Evolutionary conservation across 1,140 invertebrate species (phyloP).

Genomic region (Pollicipes pollicipes): DNA sequence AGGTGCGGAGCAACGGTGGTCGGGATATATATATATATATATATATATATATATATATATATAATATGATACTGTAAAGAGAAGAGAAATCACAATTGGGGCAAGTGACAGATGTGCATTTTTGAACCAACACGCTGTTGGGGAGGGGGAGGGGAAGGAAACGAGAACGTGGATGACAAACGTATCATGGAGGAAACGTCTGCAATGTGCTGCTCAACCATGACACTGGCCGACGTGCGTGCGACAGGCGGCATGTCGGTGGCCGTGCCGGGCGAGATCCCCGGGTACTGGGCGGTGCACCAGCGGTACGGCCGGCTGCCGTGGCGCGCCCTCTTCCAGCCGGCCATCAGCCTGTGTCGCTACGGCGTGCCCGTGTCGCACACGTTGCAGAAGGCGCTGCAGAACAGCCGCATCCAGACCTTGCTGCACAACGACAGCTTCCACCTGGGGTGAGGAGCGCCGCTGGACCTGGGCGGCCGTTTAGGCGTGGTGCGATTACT

Average conservation of each 20-base stretch:
- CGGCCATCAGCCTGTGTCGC: conserved; percentile 54
- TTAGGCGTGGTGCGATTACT: too few relatives aligned
- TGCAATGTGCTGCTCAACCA: too few relatives aligned
- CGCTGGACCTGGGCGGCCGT: too few relatives aligned
- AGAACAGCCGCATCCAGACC: conserved; percentile 27
- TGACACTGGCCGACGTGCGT: neutral
- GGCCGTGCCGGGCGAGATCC: conserved; percentile 75
- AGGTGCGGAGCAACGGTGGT: neutral
- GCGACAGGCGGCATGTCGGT: conserved; percentile 49
- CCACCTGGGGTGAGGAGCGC: conserved; percentile 35
- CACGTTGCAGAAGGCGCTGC: conserved; percentile 39
- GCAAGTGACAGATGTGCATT: too few relatives aligned
- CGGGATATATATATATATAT: too few relatives aligned
- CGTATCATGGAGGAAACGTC: too few relatives aligned
- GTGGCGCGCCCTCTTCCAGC: conserved; percentile 61
- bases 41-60: too few relatives aligned
- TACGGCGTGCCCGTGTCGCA: conserved; percentile 52
- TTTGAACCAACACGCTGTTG: too few relatives aligned
- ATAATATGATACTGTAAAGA: too few relatives aligned
- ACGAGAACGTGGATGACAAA: too few relatives aligned
- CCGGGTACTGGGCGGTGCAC: conserved; percentile 70
- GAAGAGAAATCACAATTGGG: too few relatives aligned
- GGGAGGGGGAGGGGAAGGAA: too few relatives aligned
- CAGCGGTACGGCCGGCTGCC: conserved; percentile 57
- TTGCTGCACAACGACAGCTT: conserved; percentile 37